Evolutionary conservation across 2,888 invertebrate species (phyloP).

Genomic region (Maniola hyperantus): DNA sequence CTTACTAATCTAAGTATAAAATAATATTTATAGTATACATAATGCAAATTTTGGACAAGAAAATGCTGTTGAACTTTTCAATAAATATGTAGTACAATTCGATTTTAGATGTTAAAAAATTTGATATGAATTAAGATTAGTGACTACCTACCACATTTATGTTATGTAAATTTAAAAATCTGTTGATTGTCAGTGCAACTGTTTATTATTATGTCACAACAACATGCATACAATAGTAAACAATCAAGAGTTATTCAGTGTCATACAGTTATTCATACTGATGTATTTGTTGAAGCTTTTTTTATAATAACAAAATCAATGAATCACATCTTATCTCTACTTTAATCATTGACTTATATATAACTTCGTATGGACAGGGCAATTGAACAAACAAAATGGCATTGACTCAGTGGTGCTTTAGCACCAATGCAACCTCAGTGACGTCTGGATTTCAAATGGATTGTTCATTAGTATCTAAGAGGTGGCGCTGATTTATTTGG

Average conservation of each 20-base stretch:
- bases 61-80: neutral
- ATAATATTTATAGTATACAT: too few relatives aligned
- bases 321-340: conserved; percentile 5
- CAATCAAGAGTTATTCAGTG: conserved; percentile 62
- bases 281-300: conserved; percentile 21
- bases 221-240: conserved; percentile 72
- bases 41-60: too few relatives aligned
- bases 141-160: conserved; percentile 12
- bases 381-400: too few relatives aligned
- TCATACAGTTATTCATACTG: conserved; percentile 33
- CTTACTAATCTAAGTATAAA: too few relatives aligned
- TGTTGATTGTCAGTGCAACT: conserved; percentile 59
- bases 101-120: neutral
- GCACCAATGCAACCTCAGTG: too few relatives aligned
- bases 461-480: too few relatives aligned
- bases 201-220: conserved; percentile 68
- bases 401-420: too few relatives aligned
- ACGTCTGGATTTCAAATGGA: too few relatives aligned
- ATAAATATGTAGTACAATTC: neutral
- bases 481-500: too few relatives aligned
- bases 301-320: conserved; percentile 22
- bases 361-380: too few relatives aligned
- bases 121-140: neutral
- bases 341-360: too few relatives aligned
- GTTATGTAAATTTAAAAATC: conserved; percentile 23